Evolutionary conservation across 2,113 vertebrate genomes (phyloP).

Genomic region (Helogale parvula): DNA sequence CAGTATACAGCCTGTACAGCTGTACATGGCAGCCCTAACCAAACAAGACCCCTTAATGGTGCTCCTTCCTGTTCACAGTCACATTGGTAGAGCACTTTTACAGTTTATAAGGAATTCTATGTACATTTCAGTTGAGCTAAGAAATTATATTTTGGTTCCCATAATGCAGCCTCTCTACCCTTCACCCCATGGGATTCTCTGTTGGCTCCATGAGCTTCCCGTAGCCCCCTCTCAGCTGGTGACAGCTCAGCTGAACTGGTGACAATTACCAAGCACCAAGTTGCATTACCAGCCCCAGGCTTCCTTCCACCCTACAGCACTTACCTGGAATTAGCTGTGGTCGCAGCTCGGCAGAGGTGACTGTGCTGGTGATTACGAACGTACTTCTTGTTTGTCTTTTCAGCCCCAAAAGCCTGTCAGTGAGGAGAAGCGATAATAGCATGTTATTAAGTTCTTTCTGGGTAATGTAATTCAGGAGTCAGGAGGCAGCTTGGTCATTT

Average conservation of each 20-base stretch:
- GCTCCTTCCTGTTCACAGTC: not conserved
- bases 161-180: not conserved
- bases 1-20: not conserved
- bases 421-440: constrained; percentile 88
- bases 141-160: constrained; percentile 29
- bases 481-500: constrained; percentile 89
- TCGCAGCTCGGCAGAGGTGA: constrained; percentile 76
- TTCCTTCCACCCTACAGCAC: not conserved
- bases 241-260: constrained; percentile 43
- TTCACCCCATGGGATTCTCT: not conserved
- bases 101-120: constrained; percentile 8
- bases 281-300: not conserved
- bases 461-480: constrained; percentile 89
- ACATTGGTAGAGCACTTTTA: not conserved
- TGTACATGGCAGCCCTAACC: not conserved
- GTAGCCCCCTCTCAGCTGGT: constrained; percentile 45
- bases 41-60: not conserved
- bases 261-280: constrained; percentile 62
- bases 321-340: constrained; percentile 82
- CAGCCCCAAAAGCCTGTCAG: constrained; percentile 87
- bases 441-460: constrained; percentile 89
- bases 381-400: constrained; percentile 87
- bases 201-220: not conserved
- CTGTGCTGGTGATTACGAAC: constrained; percentile 76
- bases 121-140: constrained; percentile 16